These are phyloP conservation scores for Dipus sagitta DNA, from an alignment of 2,797 vertebrate species.

Conservation along the genomic window DNA sequence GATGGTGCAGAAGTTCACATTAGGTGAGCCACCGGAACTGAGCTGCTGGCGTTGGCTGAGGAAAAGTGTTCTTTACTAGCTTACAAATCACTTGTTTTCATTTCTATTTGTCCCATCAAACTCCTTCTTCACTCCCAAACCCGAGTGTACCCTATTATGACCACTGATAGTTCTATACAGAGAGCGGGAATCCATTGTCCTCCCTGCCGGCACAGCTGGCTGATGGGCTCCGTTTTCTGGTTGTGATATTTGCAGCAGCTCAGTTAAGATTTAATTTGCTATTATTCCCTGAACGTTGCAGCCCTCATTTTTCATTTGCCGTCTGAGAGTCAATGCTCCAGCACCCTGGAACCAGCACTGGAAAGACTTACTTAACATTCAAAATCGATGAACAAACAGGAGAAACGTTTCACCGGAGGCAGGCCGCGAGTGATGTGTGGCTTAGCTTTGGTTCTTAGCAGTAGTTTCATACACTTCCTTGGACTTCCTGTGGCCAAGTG, in stretches of 20 bases:
- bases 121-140: background rate
- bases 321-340: slow-evolving; percentile 38
- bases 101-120: background rate
- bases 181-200: background rate
- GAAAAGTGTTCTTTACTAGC: slow-evolving; percentile 21
- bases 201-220: background rate
- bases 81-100: slow-evolving; percentile 35
- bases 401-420: slow-evolving; percentile 65
- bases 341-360: slow-evolving; percentile 45
- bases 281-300: slow-evolving; percentile 69
- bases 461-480: slow-evolving; percentile 29
- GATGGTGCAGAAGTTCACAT: background rate
- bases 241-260: slow-evolving; percentile 56
- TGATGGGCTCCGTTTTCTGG: slow-evolving; percentile 29
- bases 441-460: slow-evolving; percentile 65
- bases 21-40: background rate
- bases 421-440: slow-evolving; percentile 30
- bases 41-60: background rate
- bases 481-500: slow-evolving; percentile 11
- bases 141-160: background rate
- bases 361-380: slow-evolving; percentile 78
- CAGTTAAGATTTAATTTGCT: slow-evolving; percentile 70
- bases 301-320: slow-evolving; percentile 69
- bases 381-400: slow-evolving; percentile 69
- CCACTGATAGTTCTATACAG: background rate